Base-by-base conservation (phyloP, 2,797 vertebrate species). In the Avahi laniger region DNA sequence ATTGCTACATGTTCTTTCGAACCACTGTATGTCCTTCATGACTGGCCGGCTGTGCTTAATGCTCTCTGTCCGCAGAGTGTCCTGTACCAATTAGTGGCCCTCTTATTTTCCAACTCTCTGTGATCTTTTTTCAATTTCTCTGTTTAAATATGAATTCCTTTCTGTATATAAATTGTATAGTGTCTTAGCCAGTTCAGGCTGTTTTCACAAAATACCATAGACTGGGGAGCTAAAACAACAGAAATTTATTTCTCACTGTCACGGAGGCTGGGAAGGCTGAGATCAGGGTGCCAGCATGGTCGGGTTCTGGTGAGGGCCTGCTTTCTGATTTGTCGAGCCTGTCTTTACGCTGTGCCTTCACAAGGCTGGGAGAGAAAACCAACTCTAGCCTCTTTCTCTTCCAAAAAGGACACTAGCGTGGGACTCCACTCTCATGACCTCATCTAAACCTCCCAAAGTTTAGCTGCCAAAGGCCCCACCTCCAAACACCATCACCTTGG, bases 371-470 rank as follows among this genome's bases (percentile, higher is more conserved):
- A 46, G 33, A 61, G 14, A 61, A 11, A 46, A 12, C 24, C 3
- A 89, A 15, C 0, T 80, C 14, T 70, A 14, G 20, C 50, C n/a
- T 73, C 48, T 43, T 88, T 50, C 26, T 57, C 28, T 76, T 75
- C 17, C 41, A 63, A 35, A 22, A 84, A 48, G 20, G 41, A 33
- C 35, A 26, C 28, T 10, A 2, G 28, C 9, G n/a, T 14, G 7
- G 12, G 20, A 9, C 4, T 46, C 30, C 2, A 46, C 1, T 7
- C 0, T 14, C 24, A 2, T 11, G 5, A 43, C 2, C 3, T 80
- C 83, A n/a, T 63, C 12, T 12, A 17, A 54, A 35, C 18, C 4
- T 59, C n/a, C 20, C 75, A 78, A 46, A 61, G 33, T n/a, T 80
- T 67, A 10, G 0, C 35, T 57, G 10, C 2, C 43, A 48, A 61